Conservation (phyloP, 1,140 invertebrate genomes). For the Monomorium pharaonis region DNA sequence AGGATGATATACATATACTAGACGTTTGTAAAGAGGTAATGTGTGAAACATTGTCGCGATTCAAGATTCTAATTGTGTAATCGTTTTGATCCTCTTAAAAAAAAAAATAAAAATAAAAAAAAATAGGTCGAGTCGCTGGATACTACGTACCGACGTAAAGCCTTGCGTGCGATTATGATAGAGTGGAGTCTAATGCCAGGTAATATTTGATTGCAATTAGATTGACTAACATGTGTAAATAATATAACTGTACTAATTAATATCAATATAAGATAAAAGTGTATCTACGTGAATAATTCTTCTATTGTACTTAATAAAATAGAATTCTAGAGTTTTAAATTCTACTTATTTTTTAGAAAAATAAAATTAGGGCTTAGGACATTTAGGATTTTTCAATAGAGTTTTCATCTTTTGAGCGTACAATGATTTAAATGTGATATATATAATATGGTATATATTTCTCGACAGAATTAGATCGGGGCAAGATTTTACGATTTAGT, state of each 20-base stretch:
- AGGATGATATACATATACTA: constrained; percentile 27
- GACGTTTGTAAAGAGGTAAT: constrained; percentile 71
- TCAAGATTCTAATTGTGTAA: not conserved
- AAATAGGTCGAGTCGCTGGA: constrained; percentile 10
- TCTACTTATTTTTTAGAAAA: not conserved
- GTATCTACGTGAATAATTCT: not conserved
- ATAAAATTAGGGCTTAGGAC: no score
- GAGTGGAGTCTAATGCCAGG: not conserved
- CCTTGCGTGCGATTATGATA: not conserved
- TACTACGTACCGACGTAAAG: not conserved
- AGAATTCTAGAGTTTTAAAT: not conserved
- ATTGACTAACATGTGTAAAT: not conserved
- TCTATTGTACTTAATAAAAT: not conserved
- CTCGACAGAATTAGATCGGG: not conserved
- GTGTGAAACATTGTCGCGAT: not conserved
- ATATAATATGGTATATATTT: not conserved
- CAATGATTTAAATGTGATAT: not conserved
- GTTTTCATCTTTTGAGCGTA: not conserved
- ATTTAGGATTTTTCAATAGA: not conserved
- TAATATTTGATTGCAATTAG: constrained; percentile 5
- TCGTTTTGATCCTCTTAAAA: not conserved
- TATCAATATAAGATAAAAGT: not conserved
- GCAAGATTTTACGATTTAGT: constrained; percentile 13
- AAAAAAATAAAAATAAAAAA: no score
- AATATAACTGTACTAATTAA: not conserved